phyloP scores from a whole-genome alignment of 2,113 vertebrate species.

The Tretioscincus oriximinensis region DNA sequence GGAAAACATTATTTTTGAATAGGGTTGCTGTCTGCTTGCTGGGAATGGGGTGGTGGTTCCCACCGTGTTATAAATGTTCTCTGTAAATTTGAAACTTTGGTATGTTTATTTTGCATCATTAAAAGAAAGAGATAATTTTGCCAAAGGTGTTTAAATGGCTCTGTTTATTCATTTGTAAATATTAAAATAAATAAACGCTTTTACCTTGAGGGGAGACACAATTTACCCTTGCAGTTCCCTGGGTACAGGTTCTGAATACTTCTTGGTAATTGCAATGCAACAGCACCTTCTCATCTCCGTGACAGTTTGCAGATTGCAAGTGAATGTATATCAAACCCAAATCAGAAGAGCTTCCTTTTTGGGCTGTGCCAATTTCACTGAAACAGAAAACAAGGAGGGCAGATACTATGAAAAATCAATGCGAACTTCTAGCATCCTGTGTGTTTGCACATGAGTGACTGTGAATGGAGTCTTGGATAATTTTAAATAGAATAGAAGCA shows the following conservation, averaged over 20 bases:
- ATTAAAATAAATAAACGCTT: conserved; percentile 3
- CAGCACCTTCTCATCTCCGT: conserved; percentile 81
- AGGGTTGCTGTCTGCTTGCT: too few species aligned
- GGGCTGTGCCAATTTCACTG: conserved; percentile 82
- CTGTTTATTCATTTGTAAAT: too few species aligned
- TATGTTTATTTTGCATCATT: too few species aligned
- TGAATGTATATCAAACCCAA: conserved; percentile 78
- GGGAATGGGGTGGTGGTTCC: too few species aligned
- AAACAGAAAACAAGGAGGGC: conserved; percentile 16
- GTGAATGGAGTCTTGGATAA: too few species aligned
- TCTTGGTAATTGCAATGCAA: conserved; percentile 79
- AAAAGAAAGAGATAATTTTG: too few species aligned
- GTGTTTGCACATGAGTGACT: too few species aligned
- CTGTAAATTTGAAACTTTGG: too few species aligned
- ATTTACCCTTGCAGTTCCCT: conserved; percentile 76
- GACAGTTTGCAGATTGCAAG: conserved; percentile 84
- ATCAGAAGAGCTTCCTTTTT: conserved; percentile 70
- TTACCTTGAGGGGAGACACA: conserved; percentile 87
- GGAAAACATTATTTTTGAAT: too few species aligned
- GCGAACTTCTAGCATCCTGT: not conserved
- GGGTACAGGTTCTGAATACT: conserved; percentile 78
- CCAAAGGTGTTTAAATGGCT: too few species aligned
- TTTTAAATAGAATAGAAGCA: too few species aligned
- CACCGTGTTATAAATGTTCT: too few species aligned
- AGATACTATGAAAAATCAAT: not conserved